Evolutionary conservation across 2,888 invertebrate genomes (phyloP), one percentile per base, ranked within the genome.

Genomic region (Coenonympha glycerion): DNA sequence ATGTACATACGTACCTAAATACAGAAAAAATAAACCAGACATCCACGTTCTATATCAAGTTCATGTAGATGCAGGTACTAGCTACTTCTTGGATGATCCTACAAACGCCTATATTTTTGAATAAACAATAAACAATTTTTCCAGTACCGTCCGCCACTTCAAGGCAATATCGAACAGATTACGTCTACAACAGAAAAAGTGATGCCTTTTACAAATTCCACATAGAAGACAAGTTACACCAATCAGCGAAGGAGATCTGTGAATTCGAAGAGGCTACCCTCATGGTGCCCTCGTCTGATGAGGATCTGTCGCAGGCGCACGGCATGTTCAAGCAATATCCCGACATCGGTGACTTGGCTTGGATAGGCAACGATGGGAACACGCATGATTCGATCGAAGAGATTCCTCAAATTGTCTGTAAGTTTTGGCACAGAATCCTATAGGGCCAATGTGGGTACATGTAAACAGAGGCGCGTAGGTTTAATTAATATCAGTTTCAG

Each of bases 161-260:
- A 1, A 75, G 71, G 47, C 57, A 54, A 0, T 82, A 73, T 47
- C 69, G 83, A 0, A 40, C 51, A 0, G 83, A 83, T 55, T 83
- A 82, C 44, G 66, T 55, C 1, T 83, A 79, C 58, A 76, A 75
- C 42, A 36, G 31, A 1, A 64, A 62, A 26, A 67, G 75, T 0
- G 66, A 77, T 47, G 71, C 79, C 0, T 83, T 75, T 60, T 82
- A 82, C 62, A 83, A 83, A 52, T 59, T 83, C 0, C 82, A 83
- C 50, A 65, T 68, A 0, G 79, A n/a, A 78, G 34, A 22, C 39
- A 0, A 52, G 34, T 0, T 11, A 16, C 0, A 24, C 18, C 0
- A 15, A 9, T 13, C 9, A 13, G 63, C 67, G 1, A 16, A 34
- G 0, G 6, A 1, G 0, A 24, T 62, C 0, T 81, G 81, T 49